Percentiles rank a stretch among this genome's conserved stretches.
Conservation (phyloP, 2,888 invertebrate genomes). For the Leucoma salicis region DNA sequence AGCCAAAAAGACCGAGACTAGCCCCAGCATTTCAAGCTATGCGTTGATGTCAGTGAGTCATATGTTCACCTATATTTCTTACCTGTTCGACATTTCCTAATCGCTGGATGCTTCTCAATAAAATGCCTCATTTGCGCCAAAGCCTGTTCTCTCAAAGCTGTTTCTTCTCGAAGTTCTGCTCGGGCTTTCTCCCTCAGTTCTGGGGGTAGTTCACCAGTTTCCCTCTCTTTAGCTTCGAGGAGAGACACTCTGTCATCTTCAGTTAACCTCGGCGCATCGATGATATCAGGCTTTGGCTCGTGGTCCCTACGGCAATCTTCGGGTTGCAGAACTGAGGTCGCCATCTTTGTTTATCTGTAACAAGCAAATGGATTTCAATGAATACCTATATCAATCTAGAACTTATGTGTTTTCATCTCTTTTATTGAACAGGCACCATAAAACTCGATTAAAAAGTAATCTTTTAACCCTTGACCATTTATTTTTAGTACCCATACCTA, state of each 20-base stretch:
- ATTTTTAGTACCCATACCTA: too few relatives aligned
- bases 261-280: slow-evolving; percentile 51
- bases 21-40: too few relatives aligned
- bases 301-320: slow-evolving; percentile 64
- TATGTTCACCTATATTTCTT: slow-evolving; percentile 33
- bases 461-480: too few relatives aligned
- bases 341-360: slow-evolving; percentile 56
- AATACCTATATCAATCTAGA: too few relatives aligned
- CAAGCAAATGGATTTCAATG: too few relatives aligned
- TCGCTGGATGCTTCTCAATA: slow-evolving; percentile 91
- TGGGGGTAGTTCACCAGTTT: slow-evolving; percentile 73
- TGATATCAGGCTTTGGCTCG: slow-evolving; percentile 55
- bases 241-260: slow-evolving; percentile 64
- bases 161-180: slow-evolving; percentile 90
- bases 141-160: slow-evolving; percentile 87
- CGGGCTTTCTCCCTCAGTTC: slow-evolving; percentile 84
- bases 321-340: slow-evolving; percentile 73
- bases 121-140: slow-evolving; percentile 90
- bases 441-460: too few relatives aligned
- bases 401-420: too few relatives aligned
- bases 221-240: slow-evolving; percentile 64
- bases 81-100: slow-evolving; percentile 91
- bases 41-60: not conserved
- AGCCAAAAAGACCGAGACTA: too few relatives aligned
- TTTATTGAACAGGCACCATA: too few relatives aligned